phyloP scores from a whole-genome alignment of 2,888 invertebrate genomes.

The Rhagonycha fulva region DNA sequence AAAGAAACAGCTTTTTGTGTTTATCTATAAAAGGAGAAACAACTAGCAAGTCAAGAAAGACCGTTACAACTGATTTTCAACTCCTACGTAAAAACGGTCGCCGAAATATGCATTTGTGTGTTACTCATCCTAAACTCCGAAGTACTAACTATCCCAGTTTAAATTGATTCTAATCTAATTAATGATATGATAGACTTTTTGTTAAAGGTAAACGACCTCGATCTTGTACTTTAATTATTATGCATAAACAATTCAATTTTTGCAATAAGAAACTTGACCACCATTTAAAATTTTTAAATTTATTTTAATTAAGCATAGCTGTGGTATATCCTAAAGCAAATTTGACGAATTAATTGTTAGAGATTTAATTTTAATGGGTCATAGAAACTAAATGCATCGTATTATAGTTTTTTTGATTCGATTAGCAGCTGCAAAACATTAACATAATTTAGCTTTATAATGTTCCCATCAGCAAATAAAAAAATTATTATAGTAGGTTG shows the following conservation, averaged over 20 bases:
- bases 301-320: neutral
- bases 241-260: neutral
- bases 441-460: neutral
- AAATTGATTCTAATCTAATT: neutral
- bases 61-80: slow-evolving; percentile 26
- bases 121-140: neutral
- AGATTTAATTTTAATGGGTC: neutral
- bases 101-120: slow-evolving; percentile 9
- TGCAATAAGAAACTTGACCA: neutral
- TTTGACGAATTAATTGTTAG: neutral
- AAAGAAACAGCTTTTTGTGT: slow-evolving; percentile 20
- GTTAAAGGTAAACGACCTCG: neutral
- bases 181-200: neutral
- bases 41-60: slow-evolving; percentile 15
- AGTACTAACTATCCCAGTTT: neutral
- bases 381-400: neutral
- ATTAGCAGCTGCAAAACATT: neutral
- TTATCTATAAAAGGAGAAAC: slow-evolving; percentile 33
- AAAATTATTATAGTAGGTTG: neutral
- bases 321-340: neutral
- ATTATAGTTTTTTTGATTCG: neutral
- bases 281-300: neutral
- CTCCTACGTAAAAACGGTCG: slow-evolving; percentile 33
- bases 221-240: neutral
- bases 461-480: neutral